Evolutionary conservation across 2,888 invertebrate genomes (phyloP).

Genomic region (Peribatodes rhomboidaria): DNA sequence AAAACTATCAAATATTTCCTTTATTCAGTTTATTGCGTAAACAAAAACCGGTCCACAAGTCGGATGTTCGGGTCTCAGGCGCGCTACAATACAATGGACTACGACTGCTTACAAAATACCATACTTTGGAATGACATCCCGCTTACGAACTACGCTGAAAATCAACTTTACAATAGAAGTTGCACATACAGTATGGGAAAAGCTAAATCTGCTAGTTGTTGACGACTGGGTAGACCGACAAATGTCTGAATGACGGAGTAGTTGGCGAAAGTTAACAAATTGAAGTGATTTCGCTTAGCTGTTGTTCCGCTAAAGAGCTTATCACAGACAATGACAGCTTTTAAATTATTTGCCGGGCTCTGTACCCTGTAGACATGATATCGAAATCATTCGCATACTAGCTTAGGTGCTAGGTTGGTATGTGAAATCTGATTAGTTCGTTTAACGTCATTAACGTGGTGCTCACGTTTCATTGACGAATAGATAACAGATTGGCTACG

Average conservation of each 20-base stretch:
- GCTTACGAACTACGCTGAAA: slow-evolving; percentile 67
- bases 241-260: too few relatives aligned
- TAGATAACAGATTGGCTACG: neutral
- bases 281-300: too few relatives aligned
- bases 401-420: neutral
- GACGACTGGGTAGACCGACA: too few relatives aligned
- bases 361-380: neutral
- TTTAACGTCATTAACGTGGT: neutral
- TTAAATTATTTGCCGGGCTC: neutral
- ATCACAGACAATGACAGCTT: too few relatives aligned
- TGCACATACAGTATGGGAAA: slow-evolving; percentile 14
- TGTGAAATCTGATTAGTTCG: neutral
- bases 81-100: slow-evolving; percentile 64
- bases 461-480: neutral
- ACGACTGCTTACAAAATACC: slow-evolving; percentile 61
- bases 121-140: slow-evolving; percentile 83
- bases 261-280: too few relatives aligned
- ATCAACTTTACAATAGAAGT: slow-evolving; percentile 73
- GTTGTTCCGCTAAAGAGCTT: too few relatives aligned
- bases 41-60: slow-evolving; percentile 77
- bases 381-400: neutral
- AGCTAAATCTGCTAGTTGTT: neutral
- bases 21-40: slow-evolving; percentile 82
- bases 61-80: slow-evolving; percentile 69
- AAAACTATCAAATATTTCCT: slow-evolving; percentile 64